phyloP scores from a whole-genome alignment of 2,113 vertebrate species.

The Datnioides undecimradiatus region DNA sequence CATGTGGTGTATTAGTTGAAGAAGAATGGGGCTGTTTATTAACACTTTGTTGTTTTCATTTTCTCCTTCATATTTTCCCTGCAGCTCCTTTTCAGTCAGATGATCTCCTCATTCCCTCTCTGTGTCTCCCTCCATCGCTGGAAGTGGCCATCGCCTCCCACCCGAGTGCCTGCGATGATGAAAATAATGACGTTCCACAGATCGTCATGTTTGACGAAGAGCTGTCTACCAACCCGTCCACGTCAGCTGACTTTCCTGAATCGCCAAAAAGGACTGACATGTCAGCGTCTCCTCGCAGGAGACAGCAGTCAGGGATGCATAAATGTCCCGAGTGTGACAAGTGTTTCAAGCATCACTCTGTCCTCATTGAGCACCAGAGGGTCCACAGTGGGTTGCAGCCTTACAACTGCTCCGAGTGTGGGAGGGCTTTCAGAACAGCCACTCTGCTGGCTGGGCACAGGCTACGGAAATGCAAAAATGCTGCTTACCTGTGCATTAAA shows the following conservation, averaged over 20 bases:
- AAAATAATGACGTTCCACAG: conserved; percentile 71
- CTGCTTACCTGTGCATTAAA: conserved; percentile 80
- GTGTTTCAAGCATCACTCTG: conserved; percentile 78
- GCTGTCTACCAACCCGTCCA: conserved; percentile 75
- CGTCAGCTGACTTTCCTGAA: conserved; percentile 67
- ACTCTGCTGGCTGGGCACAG: conserved; percentile 77
- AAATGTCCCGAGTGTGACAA: conserved; percentile 78
- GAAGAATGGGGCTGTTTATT: not conserved
- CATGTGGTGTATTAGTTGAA: not conserved
- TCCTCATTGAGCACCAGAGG: conserved; percentile 77
- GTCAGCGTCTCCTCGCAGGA: conserved; percentile 48
- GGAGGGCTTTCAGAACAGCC: conserved; percentile 77
- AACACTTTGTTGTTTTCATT: not conserved
- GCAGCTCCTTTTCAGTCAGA: conserved; percentile 77
- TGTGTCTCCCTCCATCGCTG: conserved; percentile 78
- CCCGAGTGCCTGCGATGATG: conserved; percentile 72
- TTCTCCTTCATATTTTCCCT: not conserved
- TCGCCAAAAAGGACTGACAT: conserved; percentile 66
- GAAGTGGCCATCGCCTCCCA: conserved; percentile 80
- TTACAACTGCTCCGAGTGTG: conserved; percentile 82
- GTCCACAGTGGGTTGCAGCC: conserved; percentile 79
- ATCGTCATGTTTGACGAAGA: conserved; percentile 79
- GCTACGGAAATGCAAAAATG: conserved; percentile 79
- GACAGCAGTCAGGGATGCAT: conserved; percentile 63
- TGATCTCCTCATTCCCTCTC: conserved; percentile 77